Evolutionary conservation across 2,797 vertebrate species (phyloP).

Genomic region (Onychomys torridus): DNA sequence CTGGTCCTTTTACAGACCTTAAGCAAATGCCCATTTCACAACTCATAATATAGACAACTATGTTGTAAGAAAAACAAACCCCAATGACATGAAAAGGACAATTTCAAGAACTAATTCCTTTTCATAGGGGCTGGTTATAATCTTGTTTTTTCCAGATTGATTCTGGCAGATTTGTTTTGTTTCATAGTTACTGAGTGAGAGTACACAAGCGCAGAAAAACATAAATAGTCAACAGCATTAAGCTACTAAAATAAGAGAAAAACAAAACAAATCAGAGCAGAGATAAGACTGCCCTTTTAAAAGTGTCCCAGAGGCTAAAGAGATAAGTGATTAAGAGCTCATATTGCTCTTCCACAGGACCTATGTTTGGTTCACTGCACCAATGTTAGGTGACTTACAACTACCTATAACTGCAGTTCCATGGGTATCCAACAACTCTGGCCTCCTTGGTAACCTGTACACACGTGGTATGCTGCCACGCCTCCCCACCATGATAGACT

Average conservation of each 20-base stretch:
- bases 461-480: neutral
- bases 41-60: neutral
- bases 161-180: neutral
- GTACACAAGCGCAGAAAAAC: neutral
- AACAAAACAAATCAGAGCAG: slow-evolving; percentile 22
- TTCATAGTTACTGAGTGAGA: neutral
- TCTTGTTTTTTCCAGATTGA: neutral
- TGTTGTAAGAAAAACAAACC: neutral
- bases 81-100: neutral
- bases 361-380: neutral
- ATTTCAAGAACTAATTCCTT: neutral
- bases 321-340: neutral
- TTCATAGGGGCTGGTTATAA: neutral
- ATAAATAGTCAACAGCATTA: neutral
- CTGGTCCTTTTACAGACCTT: neutral
- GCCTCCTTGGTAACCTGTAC: neutral
- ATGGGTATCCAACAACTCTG: neutral
- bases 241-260: neutral
- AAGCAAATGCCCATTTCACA: neutral
- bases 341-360: neutral
- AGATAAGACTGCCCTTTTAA: neutral
- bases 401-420: neutral
- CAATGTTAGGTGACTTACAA: neutral
- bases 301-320: neutral
- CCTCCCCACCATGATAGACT: neutral